A percentile compares a stretch with the other conserved stretches of the same genome.
Conservation (phyloP, 2,888 invertebrate genomes). For the Myopa testacea region DNA sequence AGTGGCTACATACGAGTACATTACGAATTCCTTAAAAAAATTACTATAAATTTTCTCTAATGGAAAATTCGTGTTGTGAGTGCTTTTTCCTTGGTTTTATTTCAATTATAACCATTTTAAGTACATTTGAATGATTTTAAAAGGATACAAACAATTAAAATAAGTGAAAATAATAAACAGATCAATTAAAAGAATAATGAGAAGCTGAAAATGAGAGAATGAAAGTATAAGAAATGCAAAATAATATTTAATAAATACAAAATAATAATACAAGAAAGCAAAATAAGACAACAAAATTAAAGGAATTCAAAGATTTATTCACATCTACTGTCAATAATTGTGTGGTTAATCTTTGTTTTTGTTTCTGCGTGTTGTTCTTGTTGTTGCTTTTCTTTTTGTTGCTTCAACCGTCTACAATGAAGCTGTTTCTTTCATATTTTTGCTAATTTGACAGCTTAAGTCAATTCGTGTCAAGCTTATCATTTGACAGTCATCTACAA, state of each 20-base stretch:
- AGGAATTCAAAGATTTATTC: neutral
- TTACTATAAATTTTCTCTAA: slow-evolving; percentile 24
- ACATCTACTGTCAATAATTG: neutral
- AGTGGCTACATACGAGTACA: too few relatives aligned
- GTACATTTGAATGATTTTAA: neutral
- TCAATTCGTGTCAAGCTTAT: slow-evolving; percentile 39
- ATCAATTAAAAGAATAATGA: too few relatives aligned
- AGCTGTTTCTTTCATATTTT: slow-evolving; percentile 26
- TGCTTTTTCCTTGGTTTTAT: neutral
- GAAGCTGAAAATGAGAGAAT: neutral
- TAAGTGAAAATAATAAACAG: neutral
- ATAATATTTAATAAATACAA: neutral
- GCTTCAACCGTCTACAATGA: neutral
- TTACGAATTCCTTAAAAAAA: slow-evolving; percentile 9
- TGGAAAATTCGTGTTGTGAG: slow-evolving; percentile 20
- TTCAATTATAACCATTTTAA: too few relatives aligned
- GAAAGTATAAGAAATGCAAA: neutral
- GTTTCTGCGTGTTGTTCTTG: neutral
- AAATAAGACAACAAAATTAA: neutral
- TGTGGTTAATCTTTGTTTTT: neutral
- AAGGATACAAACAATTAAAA: neutral
- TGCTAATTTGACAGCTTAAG: slow-evolving; percentile 38
- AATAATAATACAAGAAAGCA: neutral
- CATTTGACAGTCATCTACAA: slow-evolving; percentile 28
- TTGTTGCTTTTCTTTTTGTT: neutral